Percentiles rank a stretch among this genome's conserved stretches.
Conservation (phyloP, 2,113 vertebrate species). For the Suncus etruscus region DNA sequence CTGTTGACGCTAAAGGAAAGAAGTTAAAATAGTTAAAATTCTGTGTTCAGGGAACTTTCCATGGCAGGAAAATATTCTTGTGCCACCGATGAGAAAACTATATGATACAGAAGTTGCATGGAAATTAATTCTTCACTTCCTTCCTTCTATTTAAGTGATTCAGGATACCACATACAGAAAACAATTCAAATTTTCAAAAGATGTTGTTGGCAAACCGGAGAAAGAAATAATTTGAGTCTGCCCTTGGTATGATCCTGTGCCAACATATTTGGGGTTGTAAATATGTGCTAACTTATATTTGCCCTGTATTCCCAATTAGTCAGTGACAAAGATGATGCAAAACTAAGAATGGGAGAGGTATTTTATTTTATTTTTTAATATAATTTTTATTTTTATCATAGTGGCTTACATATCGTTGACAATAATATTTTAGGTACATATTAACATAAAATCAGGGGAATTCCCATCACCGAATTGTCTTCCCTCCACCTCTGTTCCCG, state of each 20-base stretch:
- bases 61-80: conserved; percentile 54
- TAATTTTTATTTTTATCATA: no score
- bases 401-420: no score
- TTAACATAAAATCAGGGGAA: no score
- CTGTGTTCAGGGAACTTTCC: conserved; percentile 48
- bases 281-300: conserved; percentile 23
- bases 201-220: conserved; percentile 34
- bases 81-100: conserved; percentile 29
- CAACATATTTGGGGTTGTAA: conserved; percentile 2
- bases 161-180: neutral
- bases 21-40: conserved; percentile 59
- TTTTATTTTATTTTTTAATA: no score
- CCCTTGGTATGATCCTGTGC: neutral
- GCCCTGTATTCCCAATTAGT: conserved; percentile 22
- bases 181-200: neutral
- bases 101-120: conserved; percentile 25
- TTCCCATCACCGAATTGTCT: no score
- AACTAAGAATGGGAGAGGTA: no score
- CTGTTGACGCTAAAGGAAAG: conserved; percentile 86
- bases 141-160: conserved; percentile 44
- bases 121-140: conserved; percentile 25
- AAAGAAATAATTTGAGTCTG: conserved; percentile 32
- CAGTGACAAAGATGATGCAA: neutral
- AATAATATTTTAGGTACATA: no score
- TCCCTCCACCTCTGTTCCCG: no score